Evolutionary conservation across 2,888 invertebrate species (phyloP).

Genomic region (Bursaphelenchus okinawaensis): DNA sequence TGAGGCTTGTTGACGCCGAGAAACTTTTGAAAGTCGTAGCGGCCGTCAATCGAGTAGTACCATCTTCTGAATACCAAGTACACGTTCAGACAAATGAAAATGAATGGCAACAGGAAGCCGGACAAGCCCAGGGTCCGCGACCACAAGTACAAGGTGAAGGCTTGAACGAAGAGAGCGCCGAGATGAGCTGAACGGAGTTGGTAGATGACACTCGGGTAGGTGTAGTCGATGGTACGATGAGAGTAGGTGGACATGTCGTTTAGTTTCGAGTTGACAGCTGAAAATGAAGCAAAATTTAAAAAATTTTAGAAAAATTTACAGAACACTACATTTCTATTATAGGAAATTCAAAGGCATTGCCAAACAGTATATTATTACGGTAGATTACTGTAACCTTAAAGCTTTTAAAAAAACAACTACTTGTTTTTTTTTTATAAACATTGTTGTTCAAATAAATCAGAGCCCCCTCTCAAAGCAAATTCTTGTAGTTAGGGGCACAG

Average conservation of each 20-base stretch:
- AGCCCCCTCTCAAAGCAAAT: too few species aligned
- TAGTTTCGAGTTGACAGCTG: conserved; percentile 1
- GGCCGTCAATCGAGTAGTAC: conserved; percentile 30
- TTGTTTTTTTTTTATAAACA: too few species aligned
- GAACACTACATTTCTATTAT: too few species aligned
- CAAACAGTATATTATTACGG: too few species aligned
- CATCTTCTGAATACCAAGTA: conserved; percentile 26
- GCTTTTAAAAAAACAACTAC: too few species aligned
- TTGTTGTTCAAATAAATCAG: too few species aligned
- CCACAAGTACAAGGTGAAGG: conserved; percentile 25
- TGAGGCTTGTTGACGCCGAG: conserved; percentile 11
- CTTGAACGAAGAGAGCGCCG: conserved; percentile 22
- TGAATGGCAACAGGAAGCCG: conserved; percentile 24
- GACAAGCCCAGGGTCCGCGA: conserved; percentile 16
- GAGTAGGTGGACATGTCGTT: conserved; percentile 9
- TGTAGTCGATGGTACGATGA: conserved; percentile 12
- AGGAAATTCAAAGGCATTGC: too few species aligned
- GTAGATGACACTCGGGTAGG: conserved; percentile 17
- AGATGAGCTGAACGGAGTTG: conserved; percentile 32
- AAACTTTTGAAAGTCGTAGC: conserved; percentile 26
- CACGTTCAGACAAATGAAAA: conserved; percentile 21
- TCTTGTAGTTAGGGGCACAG: too few species aligned
- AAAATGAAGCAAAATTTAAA: neutral
- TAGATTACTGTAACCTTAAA: too few species aligned
- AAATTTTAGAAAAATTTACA: neutral